A percentile compares a stretch with the other conserved stretches of the same genome.
These are phyloP conservation scores for Falco novaeseelandiae DNA, from an alignment of 2,797 vertebrate genomes.

Conservation along the genomic window DNA sequence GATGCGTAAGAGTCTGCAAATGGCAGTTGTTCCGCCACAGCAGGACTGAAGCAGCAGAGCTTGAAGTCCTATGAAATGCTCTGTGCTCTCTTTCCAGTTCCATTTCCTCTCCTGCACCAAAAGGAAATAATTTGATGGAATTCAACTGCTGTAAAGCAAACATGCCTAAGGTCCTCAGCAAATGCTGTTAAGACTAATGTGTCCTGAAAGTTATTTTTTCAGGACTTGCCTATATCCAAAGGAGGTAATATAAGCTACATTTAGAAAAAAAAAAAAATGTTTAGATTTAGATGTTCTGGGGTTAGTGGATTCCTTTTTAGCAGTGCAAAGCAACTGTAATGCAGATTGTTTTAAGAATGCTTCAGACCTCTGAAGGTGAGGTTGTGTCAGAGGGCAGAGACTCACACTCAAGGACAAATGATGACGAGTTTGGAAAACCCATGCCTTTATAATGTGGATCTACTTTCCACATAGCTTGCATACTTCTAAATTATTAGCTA, in stretches of 20 bases:
- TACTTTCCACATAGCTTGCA: not conserved
- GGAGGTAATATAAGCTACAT: not conserved
- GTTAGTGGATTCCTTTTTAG: not conserved
- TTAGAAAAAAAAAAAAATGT: not conserved
- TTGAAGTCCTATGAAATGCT: not conserved
- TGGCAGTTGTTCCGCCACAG: not conserved
- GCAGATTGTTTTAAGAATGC: not conserved
- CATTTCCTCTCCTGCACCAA: not conserved
- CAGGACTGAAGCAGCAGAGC: not conserved
- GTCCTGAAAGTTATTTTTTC: not conserved
- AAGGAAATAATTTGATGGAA: not conserved
- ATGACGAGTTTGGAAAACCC: not conserved
- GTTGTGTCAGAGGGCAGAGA: not conserved
- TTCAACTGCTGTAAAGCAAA: not conserved
- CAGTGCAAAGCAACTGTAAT: not conserved
- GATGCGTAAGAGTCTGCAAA: not conserved
- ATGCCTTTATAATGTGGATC: not conserved
- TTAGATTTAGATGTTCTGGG: not conserved
- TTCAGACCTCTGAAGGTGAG: not conserved
- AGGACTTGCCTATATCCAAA: not conserved
- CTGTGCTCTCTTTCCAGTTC: not conserved
- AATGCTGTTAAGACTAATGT: not conserved
- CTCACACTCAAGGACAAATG: not conserved
- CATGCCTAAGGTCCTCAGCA: not conserved
- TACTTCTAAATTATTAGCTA: not conserved